Evolutionary conservation across 1,140 invertebrate genomes (phyloP).

Genomic region (Rhagoletis pomonella): DNA sequence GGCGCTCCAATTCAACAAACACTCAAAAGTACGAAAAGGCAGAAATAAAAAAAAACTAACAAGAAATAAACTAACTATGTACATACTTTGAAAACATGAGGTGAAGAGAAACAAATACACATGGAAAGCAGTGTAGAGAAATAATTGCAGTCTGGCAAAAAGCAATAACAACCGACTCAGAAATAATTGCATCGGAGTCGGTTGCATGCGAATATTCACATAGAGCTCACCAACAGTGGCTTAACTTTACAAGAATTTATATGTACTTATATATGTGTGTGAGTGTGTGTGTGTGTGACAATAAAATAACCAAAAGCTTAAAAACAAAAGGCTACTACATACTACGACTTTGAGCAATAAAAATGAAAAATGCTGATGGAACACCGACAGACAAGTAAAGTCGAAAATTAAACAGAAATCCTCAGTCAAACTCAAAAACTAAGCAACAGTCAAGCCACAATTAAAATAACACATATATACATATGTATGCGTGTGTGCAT

Average conservation of each 20-base stretch:
- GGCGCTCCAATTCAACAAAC: background rate
- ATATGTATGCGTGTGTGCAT: background rate
- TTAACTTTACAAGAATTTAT: background rate
- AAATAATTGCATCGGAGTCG: background rate
- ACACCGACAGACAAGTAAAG: background rate
- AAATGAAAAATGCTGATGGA: background rate
- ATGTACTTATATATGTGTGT: background rate
- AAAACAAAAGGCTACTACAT: too few relatives aligned
- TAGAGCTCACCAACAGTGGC: background rate
- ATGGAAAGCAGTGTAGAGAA: too few relatives aligned
- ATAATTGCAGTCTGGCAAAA: too few relatives aligned
- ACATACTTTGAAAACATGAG: background rate
- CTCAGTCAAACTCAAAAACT: background rate
- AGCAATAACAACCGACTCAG: background rate
- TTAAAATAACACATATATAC: background rate
- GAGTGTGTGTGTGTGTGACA: background rate
- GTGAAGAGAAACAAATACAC: too few relatives aligned
- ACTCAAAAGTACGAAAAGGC: background rate
- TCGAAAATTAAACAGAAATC: constrained; percentile 17
- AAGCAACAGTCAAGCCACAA: background rate
- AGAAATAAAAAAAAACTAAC: background rate
- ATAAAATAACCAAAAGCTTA: too few relatives aligned
- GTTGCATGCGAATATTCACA: background rate
- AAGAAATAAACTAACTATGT: background rate
- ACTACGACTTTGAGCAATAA: background rate